These are phyloP conservation scores for Nycticebus coucang DNA, from an alignment of 2,113 vertebrate genomes.

Conservation along the genomic window DNA sequence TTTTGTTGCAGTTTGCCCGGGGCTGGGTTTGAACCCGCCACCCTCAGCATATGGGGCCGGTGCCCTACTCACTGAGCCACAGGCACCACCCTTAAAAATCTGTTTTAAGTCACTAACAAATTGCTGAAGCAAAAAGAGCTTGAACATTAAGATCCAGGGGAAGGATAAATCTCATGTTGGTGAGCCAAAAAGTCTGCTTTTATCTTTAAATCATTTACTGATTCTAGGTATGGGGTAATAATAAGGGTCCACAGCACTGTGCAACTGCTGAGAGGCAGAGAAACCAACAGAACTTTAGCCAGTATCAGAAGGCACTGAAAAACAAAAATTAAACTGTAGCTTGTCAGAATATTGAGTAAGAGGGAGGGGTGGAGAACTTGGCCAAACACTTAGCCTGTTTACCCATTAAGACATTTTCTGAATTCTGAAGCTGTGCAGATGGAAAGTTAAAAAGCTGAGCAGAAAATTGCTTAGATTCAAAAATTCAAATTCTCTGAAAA, in stretches of 20 bases:
- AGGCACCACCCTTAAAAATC: neutral
- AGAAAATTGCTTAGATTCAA: neutral
- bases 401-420: neutral
- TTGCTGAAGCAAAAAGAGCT: neutral
- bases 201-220: slow-evolving; percentile 4
- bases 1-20: too few relatives aligned
- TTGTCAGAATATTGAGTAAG: neutral
- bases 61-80: too few relatives aligned
- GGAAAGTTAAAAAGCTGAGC: neutral
- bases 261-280: neutral
- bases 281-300: neutral
- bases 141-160: neutral
- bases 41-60: too few relatives aligned
- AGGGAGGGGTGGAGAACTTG: neutral
- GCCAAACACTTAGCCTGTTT: neutral
- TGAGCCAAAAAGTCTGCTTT: neutral
- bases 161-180: neutral
- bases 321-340: neutral
- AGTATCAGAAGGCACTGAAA: neutral
- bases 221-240: neutral
- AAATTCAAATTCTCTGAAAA: neutral
- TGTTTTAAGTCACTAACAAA: neutral
- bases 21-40: too few relatives aligned
- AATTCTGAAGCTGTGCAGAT: neutral
- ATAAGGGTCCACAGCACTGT: neutral